Evolutionary conservation across 1,140 invertebrate species (phyloP).

Genomic region (Campoletis sonorensis): DNA sequence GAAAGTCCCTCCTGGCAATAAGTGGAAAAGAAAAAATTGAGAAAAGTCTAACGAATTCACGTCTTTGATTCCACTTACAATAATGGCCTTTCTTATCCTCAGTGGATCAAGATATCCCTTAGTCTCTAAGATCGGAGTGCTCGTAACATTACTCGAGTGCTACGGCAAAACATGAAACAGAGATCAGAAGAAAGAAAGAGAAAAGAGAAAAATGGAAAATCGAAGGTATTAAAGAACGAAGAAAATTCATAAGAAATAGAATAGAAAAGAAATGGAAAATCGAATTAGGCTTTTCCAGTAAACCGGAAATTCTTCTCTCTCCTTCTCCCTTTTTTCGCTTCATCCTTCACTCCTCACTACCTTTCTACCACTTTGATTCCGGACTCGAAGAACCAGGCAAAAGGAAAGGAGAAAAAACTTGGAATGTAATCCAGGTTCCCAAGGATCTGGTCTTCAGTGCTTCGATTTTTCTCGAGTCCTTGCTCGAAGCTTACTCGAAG

Average conservation of each 20-base stretch:
- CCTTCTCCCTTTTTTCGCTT: too few species aligned
- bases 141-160: conserved; percentile 1
- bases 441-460: not conserved
- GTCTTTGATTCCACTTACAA: conserved; percentile 5
- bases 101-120: conserved; percentile 10
- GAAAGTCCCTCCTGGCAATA: not conserved
- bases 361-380: not conserved
- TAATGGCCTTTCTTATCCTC: conserved; percentile 25
- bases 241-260: not conserved
- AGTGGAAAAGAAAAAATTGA: conserved; percentile 8
- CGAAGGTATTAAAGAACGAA: not conserved
- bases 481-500: too few species aligned
- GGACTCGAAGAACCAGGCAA: not conserved
- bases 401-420: not conserved
- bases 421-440: conserved; percentile 1
- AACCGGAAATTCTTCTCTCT: conserved; percentile 33
- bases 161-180: not conserved
- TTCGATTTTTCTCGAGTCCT: not conserved
- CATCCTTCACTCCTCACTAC: not conserved
- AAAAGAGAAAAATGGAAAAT: conserved; percentile 1
- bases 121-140: not conserved
- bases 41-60: conserved; percentile 1
- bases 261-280: conserved; percentile 15
- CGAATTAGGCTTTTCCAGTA: conserved; percentile 28
- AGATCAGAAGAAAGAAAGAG: not conserved